Evolutionary conservation across 64 coral and sea anemone species (phyloP).

Genomic region (Catalaphyllia jardinei): DNA sequence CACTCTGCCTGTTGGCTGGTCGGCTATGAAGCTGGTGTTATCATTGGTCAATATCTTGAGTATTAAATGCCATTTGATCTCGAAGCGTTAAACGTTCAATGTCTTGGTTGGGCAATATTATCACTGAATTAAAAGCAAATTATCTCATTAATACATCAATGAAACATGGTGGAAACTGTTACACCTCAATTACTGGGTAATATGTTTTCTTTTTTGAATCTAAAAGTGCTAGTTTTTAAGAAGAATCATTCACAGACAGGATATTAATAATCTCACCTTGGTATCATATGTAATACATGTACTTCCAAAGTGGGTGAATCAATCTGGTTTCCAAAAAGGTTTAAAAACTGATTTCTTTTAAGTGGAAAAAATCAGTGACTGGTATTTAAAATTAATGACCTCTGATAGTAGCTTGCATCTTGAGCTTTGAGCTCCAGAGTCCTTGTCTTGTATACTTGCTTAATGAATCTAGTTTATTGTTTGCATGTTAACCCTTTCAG

Average conservation of each 20-base stretch:
- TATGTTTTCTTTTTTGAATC: neutral
- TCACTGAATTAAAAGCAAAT: neutral
- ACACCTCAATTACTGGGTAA: neutral
- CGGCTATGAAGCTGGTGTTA: conserved; percentile 56
- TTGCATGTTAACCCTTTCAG: too few species aligned
- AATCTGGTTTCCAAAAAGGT: neutral
- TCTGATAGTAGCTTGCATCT: conserved; percentile 19
- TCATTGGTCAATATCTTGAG: conserved; percentile 49
- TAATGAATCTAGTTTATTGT: too few species aligned
- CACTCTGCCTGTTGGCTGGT: conserved; percentile 57
- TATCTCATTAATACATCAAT: neutral
- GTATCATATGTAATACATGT: neutral
- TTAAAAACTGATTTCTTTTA: neutral
- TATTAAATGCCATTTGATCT: neutral
- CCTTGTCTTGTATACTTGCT: conserved; percentile 22
- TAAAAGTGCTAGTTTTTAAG: too few species aligned
- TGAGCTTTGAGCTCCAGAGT: conserved; percentile 18
- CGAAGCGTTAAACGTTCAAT: neutral
- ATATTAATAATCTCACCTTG: too few species aligned
- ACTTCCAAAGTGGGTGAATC: neutral
- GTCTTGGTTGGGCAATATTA: conserved; percentile 5
- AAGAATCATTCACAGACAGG: too few species aligned
- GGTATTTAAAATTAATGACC: neutral
- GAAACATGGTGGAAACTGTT: neutral
- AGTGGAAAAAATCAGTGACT: neutral